phyloP scores from a whole-genome alignment of 2,888 invertebrate species.

The Chalcosyrphus nemorum region DNA sequence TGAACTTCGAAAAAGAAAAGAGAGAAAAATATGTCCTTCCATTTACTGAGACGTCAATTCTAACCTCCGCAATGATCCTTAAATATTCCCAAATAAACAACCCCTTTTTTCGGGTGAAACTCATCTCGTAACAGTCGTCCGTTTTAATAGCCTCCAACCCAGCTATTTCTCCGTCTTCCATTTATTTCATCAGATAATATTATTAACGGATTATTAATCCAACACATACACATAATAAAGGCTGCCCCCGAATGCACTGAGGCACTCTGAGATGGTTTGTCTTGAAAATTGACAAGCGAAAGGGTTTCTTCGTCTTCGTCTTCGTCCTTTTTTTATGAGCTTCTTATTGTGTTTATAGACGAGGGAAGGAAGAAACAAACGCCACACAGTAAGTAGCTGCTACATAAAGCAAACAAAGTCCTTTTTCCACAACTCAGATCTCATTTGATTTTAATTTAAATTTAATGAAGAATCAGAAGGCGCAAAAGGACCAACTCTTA shows the following conservation, averaged over 20 bases:
- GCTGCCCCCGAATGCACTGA: constrained; percentile 34
- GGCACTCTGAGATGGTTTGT: neutral
- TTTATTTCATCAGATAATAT: constrained; percentile 75
- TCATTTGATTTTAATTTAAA: constrained; percentile 76
- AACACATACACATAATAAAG: constrained; percentile 73
- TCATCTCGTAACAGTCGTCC: neutral
- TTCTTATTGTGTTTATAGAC: constrained; percentile 45
- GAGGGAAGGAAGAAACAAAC: neutral
- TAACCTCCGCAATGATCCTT: neutral
- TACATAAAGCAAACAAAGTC: constrained; percentile 71
- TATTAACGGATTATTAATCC: constrained; percentile 76
- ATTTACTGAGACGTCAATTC: neutral
- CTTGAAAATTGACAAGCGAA: constrained; percentile 48
- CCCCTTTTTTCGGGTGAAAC: neutral
- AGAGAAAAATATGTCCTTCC: neutral
- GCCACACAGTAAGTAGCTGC: constrained; percentile 59
- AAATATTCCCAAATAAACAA: constrained; percentile 30
- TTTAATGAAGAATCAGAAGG: constrained; percentile 75
- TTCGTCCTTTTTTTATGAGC: constrained; percentile 54
- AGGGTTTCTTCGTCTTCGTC: constrained; percentile 49
- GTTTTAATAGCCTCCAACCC: constrained; percentile 40
- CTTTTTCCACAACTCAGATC: constrained; percentile 74
- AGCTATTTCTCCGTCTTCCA: constrained; percentile 12
- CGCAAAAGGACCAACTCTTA: constrained; percentile 68
- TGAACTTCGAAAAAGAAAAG: no score